A percentile compares a stretch with the other conserved stretches of the same genome.
phyloP scores from a whole-genome alignment of 2,797 vertebrate genomes.

The Zenarchopterus dispar region DNA sequence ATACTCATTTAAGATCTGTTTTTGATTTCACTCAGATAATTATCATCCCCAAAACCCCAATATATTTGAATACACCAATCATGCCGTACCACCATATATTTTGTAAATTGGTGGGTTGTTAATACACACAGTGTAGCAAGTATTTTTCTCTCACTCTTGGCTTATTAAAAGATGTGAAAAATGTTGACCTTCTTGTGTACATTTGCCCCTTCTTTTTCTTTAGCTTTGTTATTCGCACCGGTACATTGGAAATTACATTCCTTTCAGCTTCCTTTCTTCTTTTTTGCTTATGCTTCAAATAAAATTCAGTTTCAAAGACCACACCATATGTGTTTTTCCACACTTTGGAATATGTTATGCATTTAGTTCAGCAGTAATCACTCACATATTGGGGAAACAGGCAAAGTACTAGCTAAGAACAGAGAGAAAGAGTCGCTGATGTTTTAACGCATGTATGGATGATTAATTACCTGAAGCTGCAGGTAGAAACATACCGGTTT shows the following conservation, averaged over 20 bases:
- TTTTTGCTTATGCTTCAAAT: slow-evolving; percentile 77
- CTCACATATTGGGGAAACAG: slow-evolving; percentile 78
- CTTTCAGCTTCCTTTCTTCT: slow-evolving; percentile 56
- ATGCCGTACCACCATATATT: too few species aligned
- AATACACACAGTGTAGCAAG: not conserved
- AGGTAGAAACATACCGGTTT: slow-evolving; percentile 77
- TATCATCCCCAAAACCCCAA: too few species aligned
- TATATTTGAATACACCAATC: too few species aligned
- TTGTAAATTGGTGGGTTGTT: too few species aligned
- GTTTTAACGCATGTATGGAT: slow-evolving; percentile 83
- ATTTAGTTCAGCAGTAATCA: slow-evolving; percentile 81
- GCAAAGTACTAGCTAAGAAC: slow-evolving; percentile 71
- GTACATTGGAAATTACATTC: slow-evolving; percentile 68
- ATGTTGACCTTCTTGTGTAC: slow-evolving; percentile 64
- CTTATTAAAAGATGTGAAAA: slow-evolving; percentile 67
- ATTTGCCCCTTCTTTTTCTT: slow-evolving; percentile 55
- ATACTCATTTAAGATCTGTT: too few species aligned
- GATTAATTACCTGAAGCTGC: slow-evolving; percentile 82
- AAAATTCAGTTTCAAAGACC: slow-evolving; percentile 76
- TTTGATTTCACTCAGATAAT: too few species aligned
- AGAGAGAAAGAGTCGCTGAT: slow-evolving; percentile 73
- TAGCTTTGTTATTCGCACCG: slow-evolving; percentile 72
- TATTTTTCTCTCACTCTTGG: slow-evolving; percentile 15
- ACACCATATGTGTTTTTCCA: slow-evolving; percentile 79
- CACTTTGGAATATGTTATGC: slow-evolving; percentile 80